These are phyloP conservation scores for Plotosus lineatus DNA, from an alignment of 2,113 vertebrate species.

Conservation along the genomic window DNA sequence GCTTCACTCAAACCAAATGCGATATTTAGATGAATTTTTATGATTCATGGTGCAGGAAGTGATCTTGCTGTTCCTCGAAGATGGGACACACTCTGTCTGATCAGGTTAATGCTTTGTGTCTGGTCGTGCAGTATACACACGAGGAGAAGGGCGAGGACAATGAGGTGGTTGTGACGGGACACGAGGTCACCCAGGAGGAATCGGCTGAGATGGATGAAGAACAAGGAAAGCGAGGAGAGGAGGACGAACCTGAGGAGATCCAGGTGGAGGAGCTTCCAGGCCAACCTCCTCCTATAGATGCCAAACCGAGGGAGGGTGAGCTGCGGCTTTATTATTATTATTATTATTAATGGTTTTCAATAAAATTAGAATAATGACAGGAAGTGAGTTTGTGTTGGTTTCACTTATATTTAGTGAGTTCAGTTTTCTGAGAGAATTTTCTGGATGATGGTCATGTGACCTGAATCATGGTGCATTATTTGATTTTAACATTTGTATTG, in stretches of 20 bases:
- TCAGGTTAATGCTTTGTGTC: not conserved
- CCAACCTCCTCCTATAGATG: constrained; percentile 61
- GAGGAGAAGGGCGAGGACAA: constrained; percentile 75
- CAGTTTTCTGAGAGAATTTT: not conserved
- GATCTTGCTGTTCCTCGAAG: not conserved
- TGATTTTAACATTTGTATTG: not conserved
- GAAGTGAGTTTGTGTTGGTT: too few relatives aligned
- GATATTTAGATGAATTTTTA: not conserved
- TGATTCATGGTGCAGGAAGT: not conserved
- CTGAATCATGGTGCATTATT: not conserved
- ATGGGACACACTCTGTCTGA: not conserved
- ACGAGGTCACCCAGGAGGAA: constrained; percentile 49
- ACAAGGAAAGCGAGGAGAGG: constrained; percentile 18
- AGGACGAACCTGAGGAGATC: constrained; percentile 56
- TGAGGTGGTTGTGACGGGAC: constrained; percentile 73
- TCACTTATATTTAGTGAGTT: too few relatives aligned
- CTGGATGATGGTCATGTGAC: not conserved
- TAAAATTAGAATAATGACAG: too few relatives aligned
- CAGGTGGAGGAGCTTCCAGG: constrained; percentile 71
- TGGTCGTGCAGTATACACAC: constrained; percentile 59
- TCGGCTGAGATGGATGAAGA: constrained; percentile 42
- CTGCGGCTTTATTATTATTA: not conserved
- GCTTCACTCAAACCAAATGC: too few relatives aligned
- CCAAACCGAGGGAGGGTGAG: constrained; percentile 67
- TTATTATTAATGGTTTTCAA: too few relatives aligned